Conservation (phyloP, 2,113 vertebrate species). For the Ptilonorhynchus violaceus region DNA sequence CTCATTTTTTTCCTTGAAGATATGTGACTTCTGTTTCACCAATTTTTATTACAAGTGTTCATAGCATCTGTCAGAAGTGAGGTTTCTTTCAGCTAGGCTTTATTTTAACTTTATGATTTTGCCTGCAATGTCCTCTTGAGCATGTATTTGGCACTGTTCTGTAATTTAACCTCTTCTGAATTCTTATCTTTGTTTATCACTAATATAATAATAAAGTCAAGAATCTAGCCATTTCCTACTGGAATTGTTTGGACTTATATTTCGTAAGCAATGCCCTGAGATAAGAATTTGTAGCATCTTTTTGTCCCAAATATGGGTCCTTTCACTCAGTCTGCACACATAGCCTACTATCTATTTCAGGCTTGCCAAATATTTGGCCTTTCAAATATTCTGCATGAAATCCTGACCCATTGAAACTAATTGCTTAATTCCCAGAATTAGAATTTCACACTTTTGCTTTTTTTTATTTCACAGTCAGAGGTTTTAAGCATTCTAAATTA, state of each 20-base stretch:
- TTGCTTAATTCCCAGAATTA: not conserved
- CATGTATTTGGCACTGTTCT: not conserved
- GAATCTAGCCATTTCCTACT: not conserved
- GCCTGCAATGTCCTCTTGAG: not conserved
- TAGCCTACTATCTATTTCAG: not conserved
- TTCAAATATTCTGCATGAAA: not conserved
- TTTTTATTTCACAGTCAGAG: not conserved
- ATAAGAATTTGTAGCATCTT: not conserved
- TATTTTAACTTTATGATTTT: not conserved
- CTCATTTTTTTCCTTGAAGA: not conserved
- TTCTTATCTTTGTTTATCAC: not conserved
- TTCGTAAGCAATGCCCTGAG: not conserved
- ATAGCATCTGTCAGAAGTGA: not conserved
- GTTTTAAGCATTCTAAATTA: not conserved
- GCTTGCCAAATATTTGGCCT: not conserved
- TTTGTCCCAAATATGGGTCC: not conserved
- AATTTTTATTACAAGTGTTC: not conserved
- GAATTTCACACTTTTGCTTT: not conserved
- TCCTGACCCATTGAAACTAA: not conserved
- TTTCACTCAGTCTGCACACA: not conserved
- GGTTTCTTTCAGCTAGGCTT: constrained; percentile 5
- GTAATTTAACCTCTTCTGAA: not conserved
- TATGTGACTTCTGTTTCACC: not conserved
- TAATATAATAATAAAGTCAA: not conserved
- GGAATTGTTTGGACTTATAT: not conserved